Conservation (phyloP, 2,888 invertebrate genomes). For the Baronia brevicornis region DNA sequence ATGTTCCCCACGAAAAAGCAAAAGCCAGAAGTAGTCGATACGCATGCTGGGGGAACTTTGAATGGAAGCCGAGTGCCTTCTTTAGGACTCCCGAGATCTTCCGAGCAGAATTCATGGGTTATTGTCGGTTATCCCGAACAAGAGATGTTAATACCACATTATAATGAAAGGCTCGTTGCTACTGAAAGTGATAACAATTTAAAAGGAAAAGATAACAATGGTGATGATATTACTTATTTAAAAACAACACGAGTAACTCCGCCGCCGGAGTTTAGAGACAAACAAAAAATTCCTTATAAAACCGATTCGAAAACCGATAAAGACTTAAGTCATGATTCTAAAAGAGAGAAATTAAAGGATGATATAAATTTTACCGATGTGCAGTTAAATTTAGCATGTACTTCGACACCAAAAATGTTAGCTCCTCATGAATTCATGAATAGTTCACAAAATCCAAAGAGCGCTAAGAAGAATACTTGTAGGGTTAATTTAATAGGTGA, state of each 20-base stretch:
- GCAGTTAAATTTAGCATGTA: conserved; percentile 61
- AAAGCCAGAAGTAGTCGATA: conserved; percentile 44
- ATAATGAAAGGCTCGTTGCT: conserved; percentile 57
- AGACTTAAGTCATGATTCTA: conserved; percentile 57
- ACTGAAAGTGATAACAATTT: conserved; percentile 38
- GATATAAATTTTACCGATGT: conserved; percentile 54
- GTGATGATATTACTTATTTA: conserved; percentile 32
- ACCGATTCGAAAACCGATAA: conserved; percentile 47
- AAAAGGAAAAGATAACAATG: conserved; percentile 34
- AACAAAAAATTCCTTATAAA: conserved; percentile 48
- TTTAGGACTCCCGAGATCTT: conserved; percentile 55
- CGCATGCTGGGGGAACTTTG: conserved; percentile 52
- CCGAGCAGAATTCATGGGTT: conserved; percentile 60
- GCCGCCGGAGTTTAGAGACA: conserved; percentile 67
- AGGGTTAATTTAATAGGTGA: conserved; percentile 55
- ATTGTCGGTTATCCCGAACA: conserved; percentile 59
- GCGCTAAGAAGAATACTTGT: conserved; percentile 41
- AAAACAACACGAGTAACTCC: conserved; percentile 55
- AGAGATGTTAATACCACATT: conserved; percentile 59
- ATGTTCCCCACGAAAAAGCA: conserved; percentile 58
- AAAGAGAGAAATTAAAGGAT: conserved; percentile 67
- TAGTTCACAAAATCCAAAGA: conserved; percentile 29
- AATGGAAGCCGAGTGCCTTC: conserved; percentile 61
- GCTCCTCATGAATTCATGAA: conserved; percentile 59
- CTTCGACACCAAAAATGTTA: conserved; percentile 69